Evolutionary conservation across 2,113 vertebrate species (phyloP), one percentile per base, ranked within the genome.

Genomic region (Cottus gobio): DNA sequence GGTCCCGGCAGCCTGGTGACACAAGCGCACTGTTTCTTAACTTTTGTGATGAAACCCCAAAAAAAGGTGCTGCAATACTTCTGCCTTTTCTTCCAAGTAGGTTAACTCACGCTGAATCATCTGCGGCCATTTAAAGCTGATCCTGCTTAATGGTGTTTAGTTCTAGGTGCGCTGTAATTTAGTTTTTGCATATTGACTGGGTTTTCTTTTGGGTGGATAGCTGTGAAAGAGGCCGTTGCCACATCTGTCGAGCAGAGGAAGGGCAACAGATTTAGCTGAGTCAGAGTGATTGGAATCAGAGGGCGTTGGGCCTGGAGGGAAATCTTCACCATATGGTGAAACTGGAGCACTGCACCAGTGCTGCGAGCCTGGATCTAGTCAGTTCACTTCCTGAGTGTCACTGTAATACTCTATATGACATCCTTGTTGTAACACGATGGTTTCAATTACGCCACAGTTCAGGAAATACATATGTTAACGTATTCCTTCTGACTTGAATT

Each of bases 211-310:
- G 34, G 71, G 68, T 39, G 37, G 42, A 52, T 56, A 52, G 67
- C 62, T 81, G 58, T 70, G 61, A 84, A 80, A 77, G 37, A 75
- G 85, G 63, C 42, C 20, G 22, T 88, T 79, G 75, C 83, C 76
- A 87, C 90, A 93, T 94, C 90, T 93, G 90, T 83, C 67, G 71
- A 91, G 60, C 89, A 91, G 85, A 85, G 82, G 83, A 85, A 90
- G 46, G 61, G 84, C 71, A 67, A 75, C 56, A 24, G 50, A 58
- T 86, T 89, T 83, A 31, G 89, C 89, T 89, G 90, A 92, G 86
- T 93, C 89, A 89, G 85, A 85, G 79, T 86, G 86, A 92, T 86
- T 86, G 74, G 84, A 88, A 87, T 87, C 66, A 69, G 60, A 62
- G 83, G 76, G 80, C 66, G 26, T 87, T 85, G 31, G 80, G 81